A percentile compares a stretch with the other conserved stretches of the same genome.
phyloP scores from a whole-genome alignment of 2,797 vertebrate genomes.

The Bradypus variegatus region DNA sequence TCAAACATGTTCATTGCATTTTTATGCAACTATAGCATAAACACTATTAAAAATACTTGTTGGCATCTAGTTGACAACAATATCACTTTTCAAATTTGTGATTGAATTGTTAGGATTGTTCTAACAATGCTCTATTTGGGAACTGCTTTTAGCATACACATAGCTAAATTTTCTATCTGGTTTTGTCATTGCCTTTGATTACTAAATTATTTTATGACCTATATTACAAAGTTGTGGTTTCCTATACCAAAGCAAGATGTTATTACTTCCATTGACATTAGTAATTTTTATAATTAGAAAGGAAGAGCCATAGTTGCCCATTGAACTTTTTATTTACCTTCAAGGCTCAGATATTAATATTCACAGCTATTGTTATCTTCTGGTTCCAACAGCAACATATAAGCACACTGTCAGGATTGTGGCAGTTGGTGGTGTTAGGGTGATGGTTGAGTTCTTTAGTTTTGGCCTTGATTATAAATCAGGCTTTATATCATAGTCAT shows the following conservation, averaged over 20 bases:
- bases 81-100: constrained; percentile 14
- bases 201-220: neutral
- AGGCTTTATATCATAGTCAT: neutral
- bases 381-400: neutral
- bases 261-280: constrained; percentile 11
- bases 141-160: neutral
- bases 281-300: constrained; percentile 8
- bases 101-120: neutral
- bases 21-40: neutral
- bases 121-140: neutral
- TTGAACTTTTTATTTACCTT: neutral
- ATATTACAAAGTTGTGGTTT: neutral
- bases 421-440: neutral
- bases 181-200: neutral
- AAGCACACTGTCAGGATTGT: neutral
- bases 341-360: neutral
- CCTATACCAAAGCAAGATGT: neutral
- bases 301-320: neutral
- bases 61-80: neutral
- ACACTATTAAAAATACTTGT: neutral
- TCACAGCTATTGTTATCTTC: neutral
- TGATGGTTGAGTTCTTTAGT: neutral
- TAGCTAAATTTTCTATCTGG: neutral
- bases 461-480: constrained; percentile 2
- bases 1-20: neutral